A percentile compares a stretch with the other conserved stretches of the same genome.
phyloP scores from a whole-genome alignment of 2,888 invertebrate genomes.

The Nymphalis c-album region DNA sequence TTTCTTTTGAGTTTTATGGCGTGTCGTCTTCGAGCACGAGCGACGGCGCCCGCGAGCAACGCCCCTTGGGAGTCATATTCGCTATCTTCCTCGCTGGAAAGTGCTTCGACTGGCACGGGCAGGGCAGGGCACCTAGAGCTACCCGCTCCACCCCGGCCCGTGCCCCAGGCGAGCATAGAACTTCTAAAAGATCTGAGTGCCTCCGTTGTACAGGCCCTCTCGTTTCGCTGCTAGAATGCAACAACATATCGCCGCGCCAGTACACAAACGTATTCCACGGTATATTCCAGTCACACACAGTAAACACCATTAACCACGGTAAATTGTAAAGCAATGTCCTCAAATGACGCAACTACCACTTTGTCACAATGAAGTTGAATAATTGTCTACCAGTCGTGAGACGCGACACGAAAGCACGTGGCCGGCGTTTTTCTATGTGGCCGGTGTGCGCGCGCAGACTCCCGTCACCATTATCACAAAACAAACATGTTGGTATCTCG shows the following conservation, averaged over 20 bases:
- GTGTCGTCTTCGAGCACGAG: constrained; percentile 72
- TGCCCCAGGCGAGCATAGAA: constrained; percentile 75
- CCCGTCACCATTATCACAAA: constrained; percentile 62
- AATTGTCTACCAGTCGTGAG: constrained; percentile 27
- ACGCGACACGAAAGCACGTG: constrained; percentile 50
- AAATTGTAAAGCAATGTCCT: constrained; percentile 37
- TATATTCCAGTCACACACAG: constrained; percentile 54
- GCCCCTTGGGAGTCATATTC: constrained; percentile 60
- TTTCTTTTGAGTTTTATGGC: constrained; percentile 75
- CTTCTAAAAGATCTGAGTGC: constrained; percentile 76
- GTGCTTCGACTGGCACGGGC: constrained; percentile 39
- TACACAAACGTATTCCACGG: constrained; percentile 52
- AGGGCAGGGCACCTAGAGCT: constrained; percentile 52
- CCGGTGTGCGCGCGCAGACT: constrained; percentile 55
- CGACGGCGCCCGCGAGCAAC: constrained; percentile 70
- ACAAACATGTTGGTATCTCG: constrained; percentile 68
- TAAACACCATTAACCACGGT: constrained; percentile 52
- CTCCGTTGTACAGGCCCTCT: constrained; percentile 78
- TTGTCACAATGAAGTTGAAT: constrained; percentile 25
- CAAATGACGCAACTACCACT: constrained; percentile 45
- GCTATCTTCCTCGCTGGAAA: constrained; percentile 55
- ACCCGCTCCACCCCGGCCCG: constrained; percentile 58
- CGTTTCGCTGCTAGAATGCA: constrained; percentile 65
- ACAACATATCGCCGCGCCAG: constrained; percentile 76
- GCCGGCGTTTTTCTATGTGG: constrained; percentile 47